Conservation (phyloP, 53 echinoderm and acorn worm species). For the Luidia sarsii region DNA sequence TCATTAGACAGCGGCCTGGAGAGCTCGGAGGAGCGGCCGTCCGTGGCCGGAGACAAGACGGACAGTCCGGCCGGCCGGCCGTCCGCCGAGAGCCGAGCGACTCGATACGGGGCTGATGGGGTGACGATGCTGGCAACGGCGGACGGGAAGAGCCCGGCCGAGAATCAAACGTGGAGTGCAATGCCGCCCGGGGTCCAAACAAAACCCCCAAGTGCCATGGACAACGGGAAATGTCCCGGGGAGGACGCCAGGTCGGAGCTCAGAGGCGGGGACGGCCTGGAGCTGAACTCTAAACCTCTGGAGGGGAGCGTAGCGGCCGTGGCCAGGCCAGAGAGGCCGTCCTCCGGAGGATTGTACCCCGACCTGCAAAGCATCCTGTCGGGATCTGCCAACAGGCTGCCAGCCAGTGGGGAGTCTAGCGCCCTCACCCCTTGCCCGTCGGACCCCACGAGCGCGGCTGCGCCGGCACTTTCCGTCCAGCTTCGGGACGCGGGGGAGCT, state of each 20-base stretch:
- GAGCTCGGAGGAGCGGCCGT: constrained; percentile 23
- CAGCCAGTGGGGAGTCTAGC: no score
- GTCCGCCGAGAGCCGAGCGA: neutral
- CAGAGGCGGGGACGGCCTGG: no score
- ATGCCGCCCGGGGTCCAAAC: no score
- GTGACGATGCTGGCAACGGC: no score
- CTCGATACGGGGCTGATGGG: neutral
- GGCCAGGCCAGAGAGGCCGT: neutral
- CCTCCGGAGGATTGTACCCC: constrained; percentile 35
- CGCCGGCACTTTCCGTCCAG: constrained; percentile 2
- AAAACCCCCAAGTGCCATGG: no score
- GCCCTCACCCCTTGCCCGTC: no score
- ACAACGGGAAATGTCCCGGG: no score
- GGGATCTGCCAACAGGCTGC: no score
- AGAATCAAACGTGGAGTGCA: neutral
- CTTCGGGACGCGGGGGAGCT: neutral
- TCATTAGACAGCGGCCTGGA: constrained; percentile 35
- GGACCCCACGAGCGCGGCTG: no score
- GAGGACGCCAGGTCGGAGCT: no score
- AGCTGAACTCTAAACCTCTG: no score
- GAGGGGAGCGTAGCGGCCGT: no score
- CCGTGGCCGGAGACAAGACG: neutral
- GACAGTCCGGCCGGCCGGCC: neutral
- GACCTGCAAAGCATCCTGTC: constrained; percentile 25
- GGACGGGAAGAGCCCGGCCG: neutral